Conservation (phyloP, 2,888 invertebrate species). For the Stomorhina lunata region DNA sequence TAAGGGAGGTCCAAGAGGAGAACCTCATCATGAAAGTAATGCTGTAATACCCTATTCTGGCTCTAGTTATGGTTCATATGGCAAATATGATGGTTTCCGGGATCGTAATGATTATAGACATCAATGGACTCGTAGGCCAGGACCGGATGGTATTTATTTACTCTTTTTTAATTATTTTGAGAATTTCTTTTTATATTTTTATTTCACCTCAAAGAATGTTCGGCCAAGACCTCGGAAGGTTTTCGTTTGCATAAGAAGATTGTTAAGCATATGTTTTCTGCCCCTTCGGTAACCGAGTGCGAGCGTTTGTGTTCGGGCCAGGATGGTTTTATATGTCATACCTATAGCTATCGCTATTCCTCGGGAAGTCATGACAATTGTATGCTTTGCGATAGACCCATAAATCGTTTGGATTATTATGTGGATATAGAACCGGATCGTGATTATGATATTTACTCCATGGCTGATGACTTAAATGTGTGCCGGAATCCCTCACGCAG, state of each 20-base stretch:
- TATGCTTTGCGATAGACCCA: slow-evolving; percentile 86
- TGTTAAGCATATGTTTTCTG: slow-evolving; percentile 84
- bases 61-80: slow-evolving; percentile 76
- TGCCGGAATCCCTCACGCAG: slow-evolving; percentile 78
- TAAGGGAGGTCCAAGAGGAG: slow-evolving; percentile 76
- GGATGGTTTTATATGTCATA: slow-evolving; percentile 86
- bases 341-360: slow-evolving; percentile 86
- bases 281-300: slow-evolving; percentile 87
- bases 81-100: slow-evolving; percentile 69
- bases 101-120: slow-evolving; percentile 76
- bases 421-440: slow-evolving; percentile 87
- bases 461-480: slow-evolving; percentile 83
- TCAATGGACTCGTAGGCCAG: slow-evolving; percentile 79
- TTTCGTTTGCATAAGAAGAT: slow-evolving; percentile 86
- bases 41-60: slow-evolving; percentile 81
- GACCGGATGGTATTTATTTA: slow-evolving; percentile 76
- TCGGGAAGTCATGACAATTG: slow-evolving; percentile 85
- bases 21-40: slow-evolving; percentile 74
- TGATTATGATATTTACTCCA: slow-evolving; percentile 89
- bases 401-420: slow-evolving; percentile 86
- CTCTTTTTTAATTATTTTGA: neutral
- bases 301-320: slow-evolving; percentile 88
- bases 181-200: neutral
- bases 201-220: slow-evolving; percentile 83
- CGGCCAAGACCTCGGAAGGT: slow-evolving; percentile 87